Evolutionary conservation across 2,888 invertebrate species (phyloP), one percentile per base, ranked within the genome.

Genomic region (Drosophila diplacantha): DNA sequence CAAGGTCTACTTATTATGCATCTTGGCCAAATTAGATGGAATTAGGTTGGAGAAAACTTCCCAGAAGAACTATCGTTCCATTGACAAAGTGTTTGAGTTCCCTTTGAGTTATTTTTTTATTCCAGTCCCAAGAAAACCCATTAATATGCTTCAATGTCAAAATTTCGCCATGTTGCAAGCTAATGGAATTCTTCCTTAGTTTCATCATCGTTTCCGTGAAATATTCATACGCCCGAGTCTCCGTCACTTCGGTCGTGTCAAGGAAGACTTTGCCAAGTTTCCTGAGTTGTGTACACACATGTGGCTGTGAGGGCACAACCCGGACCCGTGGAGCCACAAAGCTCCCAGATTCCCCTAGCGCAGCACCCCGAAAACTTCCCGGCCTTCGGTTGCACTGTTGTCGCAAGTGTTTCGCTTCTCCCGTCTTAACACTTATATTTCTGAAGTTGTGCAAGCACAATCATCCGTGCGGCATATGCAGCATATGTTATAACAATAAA

Each of bases 401-500:
- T 72, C 66, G 72, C 72, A 74, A 74, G 78, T 74, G 74, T 72
- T 69, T 52, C 46, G 43, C 49, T 44, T 37, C 39, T 52, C 39
- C 41, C 38, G 37, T 50, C 35, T 57, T 34, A 49, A 54, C 64
- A 55, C 39, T 47, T 49, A 58, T 38, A 49, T 50, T 67, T 51
- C 53, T 39, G 43, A 54, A 67, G 60, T 68, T 50, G 44, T 54
- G 61, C 50, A 50, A 53, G 69, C 63, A 69, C 53, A 69, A 60
- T 68, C 49, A 61, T 43, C 44, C 38, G 54, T 51, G 69, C 46
- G 38, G 43, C 53, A 61, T 46, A 39, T 75, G 55, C 59, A 57
- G 74, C 80, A 79, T 72, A 64, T 77, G 83, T 63, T 70, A 50
- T 63, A 72, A 52, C 59, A 69, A 57, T 53, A 69, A 63, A 66